Conservation (phyloP, 2,113 vertebrate species). For the Sceloporus undulatus region DNA sequence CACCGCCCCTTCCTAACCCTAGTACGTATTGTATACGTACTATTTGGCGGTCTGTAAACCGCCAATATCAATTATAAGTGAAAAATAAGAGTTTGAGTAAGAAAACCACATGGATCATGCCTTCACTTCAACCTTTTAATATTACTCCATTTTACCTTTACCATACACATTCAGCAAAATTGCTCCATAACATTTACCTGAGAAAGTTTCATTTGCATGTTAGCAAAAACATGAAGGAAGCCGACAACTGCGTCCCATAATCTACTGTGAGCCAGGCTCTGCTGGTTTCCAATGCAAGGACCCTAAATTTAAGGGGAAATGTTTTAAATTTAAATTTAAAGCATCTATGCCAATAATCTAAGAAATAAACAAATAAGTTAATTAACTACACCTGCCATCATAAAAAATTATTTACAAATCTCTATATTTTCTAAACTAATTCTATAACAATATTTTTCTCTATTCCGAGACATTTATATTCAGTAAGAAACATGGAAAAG, state of each 20-base stretch:
- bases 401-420: neutral
- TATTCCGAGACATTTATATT: neutral
- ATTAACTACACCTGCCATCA: neutral
- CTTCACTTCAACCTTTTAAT: slow-evolving; percentile 16
- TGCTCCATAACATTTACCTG: slow-evolving; percentile 84
- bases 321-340: neutral
- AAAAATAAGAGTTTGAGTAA: neutral
- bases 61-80: too few species aligned
- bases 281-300: slow-evolving; percentile 93
- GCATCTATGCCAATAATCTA: neutral
- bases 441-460: too few species aligned
- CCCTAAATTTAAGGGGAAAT: neutral
- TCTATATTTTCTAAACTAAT: neutral
- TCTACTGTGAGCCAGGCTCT: slow-evolving; percentile 96
- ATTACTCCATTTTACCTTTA: slow-evolving; percentile 41
- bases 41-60: too few species aligned
- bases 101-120: neutral
- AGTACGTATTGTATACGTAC: too few species aligned
- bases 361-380: neutral
- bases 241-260: slow-evolving; percentile 98
- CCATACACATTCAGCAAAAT: slow-evolving; percentile 50
- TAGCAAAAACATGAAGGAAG: slow-evolving; percentile 97
- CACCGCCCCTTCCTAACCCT: too few species aligned
- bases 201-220: slow-evolving; percentile 99
- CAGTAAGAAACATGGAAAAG: neutral